Evolutionary conservation across 2,797 vertebrate species (phyloP), one percentile per base, ranked within the genome.

Genomic region (Myotis pilosus): DNA sequence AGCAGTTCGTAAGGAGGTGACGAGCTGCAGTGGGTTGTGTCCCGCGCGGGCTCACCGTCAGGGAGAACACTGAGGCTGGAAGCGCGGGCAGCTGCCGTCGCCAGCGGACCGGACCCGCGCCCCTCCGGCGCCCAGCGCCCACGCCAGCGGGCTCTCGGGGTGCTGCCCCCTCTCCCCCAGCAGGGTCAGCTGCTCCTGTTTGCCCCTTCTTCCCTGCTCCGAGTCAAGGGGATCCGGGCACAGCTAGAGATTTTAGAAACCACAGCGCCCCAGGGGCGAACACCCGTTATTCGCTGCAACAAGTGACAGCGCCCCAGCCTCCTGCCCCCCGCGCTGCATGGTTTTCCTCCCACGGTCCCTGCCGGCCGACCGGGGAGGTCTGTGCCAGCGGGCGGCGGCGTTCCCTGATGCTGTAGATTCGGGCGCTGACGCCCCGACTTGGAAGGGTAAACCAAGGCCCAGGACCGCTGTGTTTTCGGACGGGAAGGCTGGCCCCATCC

Each of bases 11-110:
- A 71, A 92, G 95, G 57, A 64, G 96, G 89, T 60, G 96, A 82
- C 89, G 89, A 94, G 55, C 89, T 3, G 71, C 49, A 25, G 2
- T 20, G 94, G 87, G 87, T 1, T 71, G 92, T 7, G 92, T 94
- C 92, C 96, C 81, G 84, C 30, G 93, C 76, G 36, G 89, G 23
- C 19, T 28, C 91, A 2, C 64, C 25, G 62, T 47, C 91, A 3
- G 78, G 72, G 92, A 71, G 80, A 57, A 81, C 75, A 87, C 88
- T 38, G 96, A 71, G 33, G 57, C 92, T 8, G 51, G 91, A 55
- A 72, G 64, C 64, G 75, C 19, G 3, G 81, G 91, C 88, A 49
- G 96, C 95, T 96, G 97, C 97, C 57, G 89, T 97, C 57, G 91
- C 94, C 78, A 69, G 83, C 69, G 95, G 94, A 93, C 89, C 68